Evolutionary conservation across 2,797 vertebrate species (phyloP).

Genomic region (Zenarchopterus dispar): DNA sequence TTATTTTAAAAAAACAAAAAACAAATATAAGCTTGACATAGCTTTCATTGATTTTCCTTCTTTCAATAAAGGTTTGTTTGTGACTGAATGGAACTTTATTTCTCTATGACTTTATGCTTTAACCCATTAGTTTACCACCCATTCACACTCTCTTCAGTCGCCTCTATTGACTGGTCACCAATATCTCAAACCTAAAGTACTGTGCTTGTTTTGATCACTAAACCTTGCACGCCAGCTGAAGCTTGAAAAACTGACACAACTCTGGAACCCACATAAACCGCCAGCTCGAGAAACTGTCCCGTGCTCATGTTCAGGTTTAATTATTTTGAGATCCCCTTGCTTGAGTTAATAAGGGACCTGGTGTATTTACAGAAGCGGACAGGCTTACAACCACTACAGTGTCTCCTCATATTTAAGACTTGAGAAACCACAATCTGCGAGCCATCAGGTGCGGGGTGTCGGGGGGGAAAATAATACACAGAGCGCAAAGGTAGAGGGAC

Average conservation of each 20-base stretch:
- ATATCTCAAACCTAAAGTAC: not conserved
- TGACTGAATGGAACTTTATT: no score
- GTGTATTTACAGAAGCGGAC: constrained; percentile 10
- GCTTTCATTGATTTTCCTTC: no score
- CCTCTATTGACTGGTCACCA: no score
- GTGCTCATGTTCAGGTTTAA: constrained; percentile 19
- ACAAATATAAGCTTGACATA: no score
- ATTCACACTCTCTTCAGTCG: no score
- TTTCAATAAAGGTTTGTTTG: no score
- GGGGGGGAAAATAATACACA: not conserved
- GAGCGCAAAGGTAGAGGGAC: constrained; percentile 4
- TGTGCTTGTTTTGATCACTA: not conserved
- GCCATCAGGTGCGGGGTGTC: constrained; percentile 10
- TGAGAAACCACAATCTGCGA: constrained; percentile 15
- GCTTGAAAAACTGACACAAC: not conserved
- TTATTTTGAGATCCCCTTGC: constrained; percentile 2
- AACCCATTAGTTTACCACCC: no score
- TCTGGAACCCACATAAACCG: not conserved
- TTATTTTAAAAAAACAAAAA: no score
- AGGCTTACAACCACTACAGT: constrained; percentile 6
- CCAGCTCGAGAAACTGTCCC: not conserved
- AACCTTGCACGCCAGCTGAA: not conserved
- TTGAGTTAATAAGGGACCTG: not conserved
- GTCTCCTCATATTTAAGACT: constrained; percentile 24
- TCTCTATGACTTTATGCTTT: no score